Conservation (phyloP, 2,113 vertebrate genomes). For the Pycnonotus jocosus region DNA sequence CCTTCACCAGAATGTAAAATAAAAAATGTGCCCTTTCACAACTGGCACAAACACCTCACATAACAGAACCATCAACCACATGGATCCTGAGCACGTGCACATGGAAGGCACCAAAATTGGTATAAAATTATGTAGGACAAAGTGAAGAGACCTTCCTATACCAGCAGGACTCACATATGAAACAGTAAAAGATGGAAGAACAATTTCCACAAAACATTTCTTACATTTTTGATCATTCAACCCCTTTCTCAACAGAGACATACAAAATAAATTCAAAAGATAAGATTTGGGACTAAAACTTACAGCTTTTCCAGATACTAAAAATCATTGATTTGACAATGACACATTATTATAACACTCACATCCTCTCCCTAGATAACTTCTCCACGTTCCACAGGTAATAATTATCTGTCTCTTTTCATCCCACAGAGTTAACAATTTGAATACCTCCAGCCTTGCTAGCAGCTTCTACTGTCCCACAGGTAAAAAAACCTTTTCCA, state of each 20-base stretch:
- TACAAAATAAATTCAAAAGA: background rate
- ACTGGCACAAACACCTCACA: background rate
- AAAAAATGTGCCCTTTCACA: background rate
- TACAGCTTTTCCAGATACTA: background rate
- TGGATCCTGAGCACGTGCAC: background rate
- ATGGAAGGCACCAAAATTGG: background rate
- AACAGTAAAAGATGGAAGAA: background rate
- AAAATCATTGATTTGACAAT: background rate
- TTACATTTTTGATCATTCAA: background rate
- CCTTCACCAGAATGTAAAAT: background rate
- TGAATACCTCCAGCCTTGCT: background rate
- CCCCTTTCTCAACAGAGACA: background rate
- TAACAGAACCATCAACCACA: background rate
- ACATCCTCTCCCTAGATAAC: background rate
- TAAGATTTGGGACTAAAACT: background rate
- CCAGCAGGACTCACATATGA: background rate
- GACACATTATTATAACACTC: conserved; percentile 8
- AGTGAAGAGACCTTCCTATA: background rate
- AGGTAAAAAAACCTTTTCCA: background rate
- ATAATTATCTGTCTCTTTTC: conserved; percentile 37
- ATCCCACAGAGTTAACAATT: conserved; percentile 17
- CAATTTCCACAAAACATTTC: background rate
- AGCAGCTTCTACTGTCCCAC: background rate
- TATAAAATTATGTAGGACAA: background rate
- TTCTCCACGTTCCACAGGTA: conserved; percentile 18